Percentiles rank a stretch among this genome's conserved stretches.
phyloP scores from a whole-genome alignment of 2,797 vertebrate genomes.

The Geotrypetes seraphini region DNA sequence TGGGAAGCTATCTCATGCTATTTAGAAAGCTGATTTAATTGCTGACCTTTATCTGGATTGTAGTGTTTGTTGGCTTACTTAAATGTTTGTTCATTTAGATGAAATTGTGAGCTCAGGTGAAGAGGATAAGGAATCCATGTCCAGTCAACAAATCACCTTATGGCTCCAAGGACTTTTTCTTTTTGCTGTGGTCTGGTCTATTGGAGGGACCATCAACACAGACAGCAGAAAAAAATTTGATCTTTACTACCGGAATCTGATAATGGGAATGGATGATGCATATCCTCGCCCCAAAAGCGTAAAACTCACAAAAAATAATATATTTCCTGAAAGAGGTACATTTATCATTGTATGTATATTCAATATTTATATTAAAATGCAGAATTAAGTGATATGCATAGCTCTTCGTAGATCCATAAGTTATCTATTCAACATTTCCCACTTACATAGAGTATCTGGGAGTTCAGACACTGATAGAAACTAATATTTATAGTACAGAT shows the following conservation, averaged over 20 bases:
- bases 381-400: too few species aligned
- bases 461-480: too few species aligned
- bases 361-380: background rate
- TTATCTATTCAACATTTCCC: too few species aligned
- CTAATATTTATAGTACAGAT: too few species aligned
- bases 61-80: too few species aligned
- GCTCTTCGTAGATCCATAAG: too few species aligned
- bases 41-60: too few species aligned
- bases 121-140: slow-evolving; percentile 43
- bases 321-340: slow-evolving; percentile 80
- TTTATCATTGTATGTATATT: background rate
- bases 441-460: too few species aligned
- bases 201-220: slow-evolving; percentile 72
- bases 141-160: slow-evolving; percentile 67
- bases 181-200: slow-evolving; percentile 81
- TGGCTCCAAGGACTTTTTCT: slow-evolving; percentile 85
- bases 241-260: slow-evolving; percentile 70
- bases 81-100: slow-evolving; percentile 68
- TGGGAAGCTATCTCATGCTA: too few species aligned
- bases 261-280: slow-evolving; percentile 52
- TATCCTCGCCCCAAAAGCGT: slow-evolving; percentile 70
- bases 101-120: slow-evolving; percentile 53
- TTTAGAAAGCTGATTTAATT: too few species aligned
- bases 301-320: slow-evolving; percentile 68
- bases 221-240: slow-evolving; percentile 82